Evolutionary conservation across 2,113 vertebrate species (phyloP).

Genomic region (Centropus unirufus): DNA sequence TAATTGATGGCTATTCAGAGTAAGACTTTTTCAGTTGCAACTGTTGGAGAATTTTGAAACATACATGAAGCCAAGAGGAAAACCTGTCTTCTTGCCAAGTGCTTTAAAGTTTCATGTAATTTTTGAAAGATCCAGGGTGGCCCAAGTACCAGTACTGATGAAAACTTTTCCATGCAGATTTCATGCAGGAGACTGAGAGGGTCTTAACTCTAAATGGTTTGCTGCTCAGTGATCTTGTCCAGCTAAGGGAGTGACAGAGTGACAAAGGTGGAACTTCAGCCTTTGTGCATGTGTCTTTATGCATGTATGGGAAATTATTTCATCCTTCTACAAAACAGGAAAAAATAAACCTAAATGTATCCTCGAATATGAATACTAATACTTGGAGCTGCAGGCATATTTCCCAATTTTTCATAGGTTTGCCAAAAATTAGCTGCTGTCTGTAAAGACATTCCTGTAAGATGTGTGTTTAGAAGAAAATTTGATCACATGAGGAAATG

Average conservation of each 20-base stretch:
- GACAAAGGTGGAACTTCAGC: not conserved
- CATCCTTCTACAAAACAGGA: not conserved
- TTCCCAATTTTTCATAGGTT: not conserved
- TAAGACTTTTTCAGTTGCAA: not conserved
- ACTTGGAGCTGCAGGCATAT: not conserved
- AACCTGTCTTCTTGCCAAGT: not conserved
- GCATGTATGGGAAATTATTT: not conserved
- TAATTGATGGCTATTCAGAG: not conserved
- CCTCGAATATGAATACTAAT: not conserved
- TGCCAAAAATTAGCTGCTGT: not conserved
- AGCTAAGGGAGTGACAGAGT: not conserved
- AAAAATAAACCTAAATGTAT: not conserved
- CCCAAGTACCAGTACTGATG: not conserved
- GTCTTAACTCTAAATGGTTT: not conserved
- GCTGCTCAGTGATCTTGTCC: not conserved
- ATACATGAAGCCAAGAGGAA: not conserved
- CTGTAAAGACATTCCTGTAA: not conserved
- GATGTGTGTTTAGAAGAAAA: not conserved
- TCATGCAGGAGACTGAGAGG: not conserved
- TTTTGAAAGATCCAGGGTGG: not conserved
- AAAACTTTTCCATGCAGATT: not conserved
- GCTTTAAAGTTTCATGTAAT: not conserved
- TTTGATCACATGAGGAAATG: not conserved
- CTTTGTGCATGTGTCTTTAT: not conserved
- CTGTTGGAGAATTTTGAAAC: not conserved